Base-by-base conservation (phyloP, 2,113 vertebrate species). In the Arothron firmamentum region DNA sequence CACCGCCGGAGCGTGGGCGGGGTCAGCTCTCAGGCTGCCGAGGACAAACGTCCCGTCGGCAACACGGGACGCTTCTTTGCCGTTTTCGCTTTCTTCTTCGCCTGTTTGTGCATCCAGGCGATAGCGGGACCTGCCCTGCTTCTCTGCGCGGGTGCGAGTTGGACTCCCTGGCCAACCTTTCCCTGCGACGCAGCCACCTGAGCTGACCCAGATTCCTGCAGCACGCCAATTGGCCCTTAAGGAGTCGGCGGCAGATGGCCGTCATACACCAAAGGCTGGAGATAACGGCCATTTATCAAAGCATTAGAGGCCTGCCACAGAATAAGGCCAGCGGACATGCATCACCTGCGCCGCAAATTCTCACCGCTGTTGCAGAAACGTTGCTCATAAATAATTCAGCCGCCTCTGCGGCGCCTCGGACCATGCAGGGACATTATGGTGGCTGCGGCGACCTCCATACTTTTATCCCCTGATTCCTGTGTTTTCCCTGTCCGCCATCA, bases 211-310 rank as follows among this genome's bases (percentile, higher is more conserved):
- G 77, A 87, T 90, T 87, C 78, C 68, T 58, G 53, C 78, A 75
- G 73, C 67, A 79, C 82, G 82, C 74, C 81, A 83, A 89, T 81
- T 85, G 86, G 83, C 84, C 88, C 86, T 79, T 34, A 61, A 85
- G 88, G 86, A 86, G 74, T 65, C 68, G 48, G 25, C 28, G 78
- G 84, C 89, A 90, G 89, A 88, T 90, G 89, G 89, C 75, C 80
- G 80, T 83, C 87, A 85, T 82, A 83, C 84, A 85, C 86, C 84
- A 74, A 85, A 77, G 80, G 85, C 66, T 80, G 78, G 62, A 83
- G 85, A 85, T 85, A 87, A 87, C 81, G 71, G 81, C 84, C 88
- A 86, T 89, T 88, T 88, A 90, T 90, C 86, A 90, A 76, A 85
- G 81, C 84, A 85, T 89, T 87, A 86, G 84, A 79, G 78, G 63